A percentile compares a stretch with the other conserved stretches of the same genome.
Evolutionary conservation across 2,888 invertebrate species (phyloP).

Genomic region (Electrophaes corylata): DNA sequence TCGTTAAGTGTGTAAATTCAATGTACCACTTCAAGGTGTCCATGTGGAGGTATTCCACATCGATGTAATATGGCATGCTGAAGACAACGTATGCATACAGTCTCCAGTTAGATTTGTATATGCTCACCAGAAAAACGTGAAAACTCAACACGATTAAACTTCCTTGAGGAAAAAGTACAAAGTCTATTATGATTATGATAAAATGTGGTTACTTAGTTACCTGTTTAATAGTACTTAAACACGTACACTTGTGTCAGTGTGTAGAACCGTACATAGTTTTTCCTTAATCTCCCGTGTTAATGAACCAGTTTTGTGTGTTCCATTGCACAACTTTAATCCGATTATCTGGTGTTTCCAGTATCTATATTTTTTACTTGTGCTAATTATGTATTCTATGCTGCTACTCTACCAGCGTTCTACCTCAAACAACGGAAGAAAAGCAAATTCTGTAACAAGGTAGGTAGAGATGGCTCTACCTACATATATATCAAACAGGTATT

Average conservation of each 20-base stretch:
- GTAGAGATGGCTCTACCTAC: no score
- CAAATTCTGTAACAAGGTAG: no score
- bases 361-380: neutral
- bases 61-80: slow-evolving; percentile 17
- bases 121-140: neutral
- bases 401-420: no score
- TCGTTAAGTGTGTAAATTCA: slow-evolving; percentile 55
- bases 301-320: neutral
- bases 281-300: neutral
- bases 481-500: neutral
- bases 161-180: neutral
- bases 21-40: slow-evolving; percentile 51
- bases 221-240: no score
- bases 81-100: neutral
- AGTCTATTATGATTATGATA: neutral
- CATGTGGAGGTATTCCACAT: neutral
- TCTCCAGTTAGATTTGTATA: neutral
- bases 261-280: neutral
- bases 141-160: no score
- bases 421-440: no score
- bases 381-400: no score
- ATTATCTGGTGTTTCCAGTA: neutral
- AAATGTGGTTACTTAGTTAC: neutral
- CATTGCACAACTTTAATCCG: neutral
- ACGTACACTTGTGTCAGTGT: no score